Conservation (phyloP, 2,797 vertebrate species). For the Falco berigora region DNA sequence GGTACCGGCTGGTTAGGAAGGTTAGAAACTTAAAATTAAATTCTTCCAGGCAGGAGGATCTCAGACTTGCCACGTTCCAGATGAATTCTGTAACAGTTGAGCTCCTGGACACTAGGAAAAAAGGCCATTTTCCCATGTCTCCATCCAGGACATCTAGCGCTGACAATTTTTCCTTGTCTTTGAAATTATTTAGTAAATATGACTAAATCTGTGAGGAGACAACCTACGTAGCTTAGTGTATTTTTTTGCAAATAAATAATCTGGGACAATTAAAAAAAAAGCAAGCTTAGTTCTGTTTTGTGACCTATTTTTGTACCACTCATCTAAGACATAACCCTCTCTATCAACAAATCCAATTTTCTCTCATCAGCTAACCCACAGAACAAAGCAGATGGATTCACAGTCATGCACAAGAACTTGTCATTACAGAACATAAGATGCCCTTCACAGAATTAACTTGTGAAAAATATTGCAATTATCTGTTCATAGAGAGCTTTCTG, state of each 20-base stretch:
- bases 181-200: not conserved
- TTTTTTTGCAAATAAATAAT: not conserved
- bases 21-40: not conserved
- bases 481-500: not conserved
- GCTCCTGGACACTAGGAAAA: not conserved
- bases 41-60: not conserved
- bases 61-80: not conserved
- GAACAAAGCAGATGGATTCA: conserved; percentile 40
- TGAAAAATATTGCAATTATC: not conserved
- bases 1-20: not conserved
- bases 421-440: conserved; percentile 36
- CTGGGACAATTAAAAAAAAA: not conserved
- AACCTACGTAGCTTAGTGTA: not conserved
- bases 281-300: not conserved
- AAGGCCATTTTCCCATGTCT: not conserved
- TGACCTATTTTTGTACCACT: conserved; percentile 3
- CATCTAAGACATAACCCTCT: not conserved
- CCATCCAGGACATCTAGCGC: not conserved
- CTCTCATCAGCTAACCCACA: not conserved
- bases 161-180: not conserved
- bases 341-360: conserved; percentile 7
- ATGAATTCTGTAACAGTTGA: not conserved
- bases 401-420: conserved; percentile 29
- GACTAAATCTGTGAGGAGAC: not conserved
- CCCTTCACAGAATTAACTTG: conserved; percentile 41